Evolutionary conservation across 2,113 vertebrate genomes (phyloP).

Genomic region (Baryphthengus martii): DNA sequence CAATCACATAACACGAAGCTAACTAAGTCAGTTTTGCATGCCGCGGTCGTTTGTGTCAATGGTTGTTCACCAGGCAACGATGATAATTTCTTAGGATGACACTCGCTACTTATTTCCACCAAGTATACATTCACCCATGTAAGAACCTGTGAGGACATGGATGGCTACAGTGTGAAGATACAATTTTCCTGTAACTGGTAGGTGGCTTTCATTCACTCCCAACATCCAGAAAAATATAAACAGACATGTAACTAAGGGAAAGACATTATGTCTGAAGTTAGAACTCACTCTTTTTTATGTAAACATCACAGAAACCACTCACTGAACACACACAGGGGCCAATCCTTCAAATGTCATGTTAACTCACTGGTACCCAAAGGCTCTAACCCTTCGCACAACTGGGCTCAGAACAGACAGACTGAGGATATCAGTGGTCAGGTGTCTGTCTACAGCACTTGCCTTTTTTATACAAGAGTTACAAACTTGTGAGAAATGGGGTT

Average conservation of each 20-base stretch:
- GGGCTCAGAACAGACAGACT: background rate
- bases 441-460: background rate
- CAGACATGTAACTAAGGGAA: accelerated
- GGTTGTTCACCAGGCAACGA: background rate
- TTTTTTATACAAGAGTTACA: background rate
- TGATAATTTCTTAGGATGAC: background rate
- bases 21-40: background rate
- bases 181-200: background rate
- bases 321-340: background rate
- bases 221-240: background rate
- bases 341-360: background rate
- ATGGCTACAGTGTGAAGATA: background rate
- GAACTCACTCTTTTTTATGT: background rate
- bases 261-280: background rate
- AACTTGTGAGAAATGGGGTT: background rate
- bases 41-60: background rate
- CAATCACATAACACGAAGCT: background rate
- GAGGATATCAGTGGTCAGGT: background rate
- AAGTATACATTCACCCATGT: background rate
- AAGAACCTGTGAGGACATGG: background rate
- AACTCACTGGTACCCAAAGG: background rate
- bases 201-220: background rate
- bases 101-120: background rate
- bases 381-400: background rate
- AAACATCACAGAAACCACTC: background rate